Evolutionary conservation across 1,140 invertebrate species (phyloP).

Genomic region (Macrobrachium rosenbergii): DNA sequence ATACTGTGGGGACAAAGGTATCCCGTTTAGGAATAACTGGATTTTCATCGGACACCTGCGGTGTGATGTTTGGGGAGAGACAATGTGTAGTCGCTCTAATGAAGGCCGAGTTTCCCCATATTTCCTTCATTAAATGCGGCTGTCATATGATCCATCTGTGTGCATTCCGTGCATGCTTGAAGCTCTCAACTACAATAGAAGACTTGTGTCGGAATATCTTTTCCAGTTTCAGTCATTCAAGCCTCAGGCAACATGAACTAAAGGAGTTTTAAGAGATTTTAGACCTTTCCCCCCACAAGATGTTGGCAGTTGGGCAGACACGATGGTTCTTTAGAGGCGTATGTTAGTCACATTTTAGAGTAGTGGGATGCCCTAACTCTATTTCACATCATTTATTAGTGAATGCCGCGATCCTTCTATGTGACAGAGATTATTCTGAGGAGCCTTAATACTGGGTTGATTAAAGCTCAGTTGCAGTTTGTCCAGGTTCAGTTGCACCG

Average conservation of each 20-base stretch:
- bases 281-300: not conserved
- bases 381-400: conserved; percentile 32
- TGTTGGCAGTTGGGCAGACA: conserved; percentile 11
- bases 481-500: too few species aligned
- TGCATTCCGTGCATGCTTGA: conserved; percentile 41
- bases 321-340: conserved; percentile 14
- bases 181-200: conserved; percentile 40
- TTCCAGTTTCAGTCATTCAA: conserved; percentile 21
- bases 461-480: too few species aligned
- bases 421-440: not conserved
- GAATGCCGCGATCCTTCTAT: conserved; percentile 19
- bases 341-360: conserved; percentile 11
- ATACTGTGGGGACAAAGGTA: conserved; percentile 32
- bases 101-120: conserved; percentile 34
- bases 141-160: conserved; percentile 45
- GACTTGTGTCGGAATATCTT: conserved; percentile 39
- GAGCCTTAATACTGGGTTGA: conserved; percentile 5
- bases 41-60: conserved; percentile 26
- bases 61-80: conserved; percentile 38
- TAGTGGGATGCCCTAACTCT: conserved; percentile 41
- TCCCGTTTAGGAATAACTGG: conserved; percentile 32
- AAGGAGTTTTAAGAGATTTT: conserved; percentile 23
- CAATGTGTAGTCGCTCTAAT: conserved; percentile 21
- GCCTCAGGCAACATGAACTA: conserved; percentile 27
- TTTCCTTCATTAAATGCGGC: conserved; percentile 26